Evolutionary conservation across 2,113 vertebrate genomes (phyloP).

Genomic region (Crotalus helleri): DNA sequence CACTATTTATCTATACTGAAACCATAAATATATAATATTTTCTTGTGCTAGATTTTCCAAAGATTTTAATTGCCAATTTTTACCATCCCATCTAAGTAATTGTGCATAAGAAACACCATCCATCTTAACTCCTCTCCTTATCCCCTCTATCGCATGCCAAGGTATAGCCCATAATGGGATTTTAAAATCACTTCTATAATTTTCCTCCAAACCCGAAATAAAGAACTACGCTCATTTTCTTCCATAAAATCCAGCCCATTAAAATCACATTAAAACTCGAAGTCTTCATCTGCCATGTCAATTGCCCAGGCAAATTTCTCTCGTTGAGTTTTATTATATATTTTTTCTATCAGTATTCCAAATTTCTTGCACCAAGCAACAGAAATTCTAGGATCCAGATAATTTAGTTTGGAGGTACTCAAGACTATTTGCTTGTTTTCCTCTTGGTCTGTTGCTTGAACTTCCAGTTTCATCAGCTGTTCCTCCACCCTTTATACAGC

Average conservation of each 20-base stretch:
- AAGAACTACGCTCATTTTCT: constrained; percentile 56
- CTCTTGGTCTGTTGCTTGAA: constrained; percentile 93
- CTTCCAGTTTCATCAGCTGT: constrained; percentile 95
- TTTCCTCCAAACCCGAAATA: no score
- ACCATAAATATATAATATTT: no score
- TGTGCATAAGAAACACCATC: no score
- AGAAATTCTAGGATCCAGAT: constrained; percentile 94
- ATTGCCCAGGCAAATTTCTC: constrained; percentile 98
- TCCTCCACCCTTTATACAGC: constrained; percentile 91
- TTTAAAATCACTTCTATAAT: no score
- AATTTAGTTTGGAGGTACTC: constrained; percentile 97
- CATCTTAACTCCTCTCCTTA: no score
- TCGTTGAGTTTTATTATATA: constrained; percentile 97
- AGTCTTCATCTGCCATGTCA: constrained; percentile 93
- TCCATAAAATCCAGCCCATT: constrained; percentile 65
- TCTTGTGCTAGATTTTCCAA: no score
- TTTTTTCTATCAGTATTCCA: constrained; percentile 87
- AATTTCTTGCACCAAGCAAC: constrained; percentile 97
- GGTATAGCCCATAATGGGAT: no score
- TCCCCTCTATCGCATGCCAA: no score
- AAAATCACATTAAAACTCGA: constrained; percentile 85
- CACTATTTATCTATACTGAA: no score
- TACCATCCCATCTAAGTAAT: no score
- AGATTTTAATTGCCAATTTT: no score
- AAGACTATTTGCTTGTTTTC: constrained; percentile 96